Percentiles rank a stretch among this genome's conserved stretches.
phyloP scores from a whole-genome alignment of 1,140 invertebrate genomes.

The Aradophagus sp. region DNA sequence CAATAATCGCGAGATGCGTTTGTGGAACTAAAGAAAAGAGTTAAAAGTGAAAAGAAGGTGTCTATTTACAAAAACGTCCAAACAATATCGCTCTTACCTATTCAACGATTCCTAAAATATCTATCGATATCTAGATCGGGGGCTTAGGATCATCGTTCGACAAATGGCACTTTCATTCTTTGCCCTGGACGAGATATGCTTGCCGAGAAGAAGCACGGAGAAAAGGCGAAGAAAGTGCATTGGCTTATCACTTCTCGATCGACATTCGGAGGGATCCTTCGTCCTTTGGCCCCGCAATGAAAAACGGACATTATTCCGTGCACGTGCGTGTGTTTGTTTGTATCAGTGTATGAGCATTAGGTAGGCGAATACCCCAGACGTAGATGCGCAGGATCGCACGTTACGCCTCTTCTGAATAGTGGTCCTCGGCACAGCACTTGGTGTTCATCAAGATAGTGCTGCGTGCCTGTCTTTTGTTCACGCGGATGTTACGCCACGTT shows the following conservation, averaged over 20 bases:
- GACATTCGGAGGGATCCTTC: constrained; percentile 65
- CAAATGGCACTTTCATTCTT: constrained; percentile 60
- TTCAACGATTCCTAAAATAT: constrained; percentile 45
- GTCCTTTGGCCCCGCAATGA: constrained; percentile 44
- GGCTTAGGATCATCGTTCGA: constrained; percentile 57
- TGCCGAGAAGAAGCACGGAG: constrained; percentile 44
- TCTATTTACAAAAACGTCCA: constrained; percentile 57
- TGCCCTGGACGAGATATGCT: constrained; percentile 27
- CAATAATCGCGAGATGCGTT: constrained; percentile 12
- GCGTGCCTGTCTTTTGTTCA: constrained; percentile 50
- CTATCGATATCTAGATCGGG: constrained; percentile 52
- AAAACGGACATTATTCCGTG: not conserved
- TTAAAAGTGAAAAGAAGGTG: constrained; percentile 49
- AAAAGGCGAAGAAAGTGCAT: constrained; percentile 59
- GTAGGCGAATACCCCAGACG: too few species aligned
- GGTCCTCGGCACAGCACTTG: constrained; percentile 67
- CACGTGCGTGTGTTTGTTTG: constrained; percentile 7
- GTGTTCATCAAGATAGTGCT: constrained; percentile 71
- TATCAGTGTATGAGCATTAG: too few species aligned
- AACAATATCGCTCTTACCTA: constrained; percentile 45
- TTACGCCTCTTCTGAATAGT: constrained; percentile 65
- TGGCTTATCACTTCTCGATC: constrained; percentile 66
- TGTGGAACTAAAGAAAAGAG: constrained; percentile 42
- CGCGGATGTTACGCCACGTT: constrained; percentile 18
- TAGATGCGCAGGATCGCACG: constrained; percentile 42